phyloP scores from a whole-genome alignment of 2,888 invertebrate species.

The Zaprionus bogoriensis region DNA sequence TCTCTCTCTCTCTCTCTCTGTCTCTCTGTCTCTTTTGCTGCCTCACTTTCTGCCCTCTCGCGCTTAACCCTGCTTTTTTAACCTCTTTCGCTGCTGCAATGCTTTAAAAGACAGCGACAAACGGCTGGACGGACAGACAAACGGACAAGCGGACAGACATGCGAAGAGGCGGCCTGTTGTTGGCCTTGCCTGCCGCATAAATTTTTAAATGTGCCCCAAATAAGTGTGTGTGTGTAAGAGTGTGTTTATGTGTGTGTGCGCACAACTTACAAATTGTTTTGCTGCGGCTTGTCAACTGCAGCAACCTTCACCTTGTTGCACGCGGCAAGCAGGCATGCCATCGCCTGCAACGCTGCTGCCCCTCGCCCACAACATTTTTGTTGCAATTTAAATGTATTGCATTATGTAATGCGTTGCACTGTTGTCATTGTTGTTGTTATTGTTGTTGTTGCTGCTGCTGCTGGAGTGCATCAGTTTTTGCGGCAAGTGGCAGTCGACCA shows the following conservation, averaged over 20 bases:
- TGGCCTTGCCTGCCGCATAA: constrained; percentile 65
- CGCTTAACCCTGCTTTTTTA: constrained; percentile 1
- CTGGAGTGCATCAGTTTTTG: constrained; percentile 33
- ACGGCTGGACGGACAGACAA: constrained; percentile 3
- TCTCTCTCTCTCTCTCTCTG: neutral
- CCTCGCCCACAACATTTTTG: constrained; percentile 20
- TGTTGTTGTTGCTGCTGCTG: neutral
- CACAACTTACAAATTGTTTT: constrained; percentile 38
- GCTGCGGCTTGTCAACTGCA: constrained; percentile 71
- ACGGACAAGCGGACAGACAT: neutral
- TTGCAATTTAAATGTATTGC: constrained; percentile 14
- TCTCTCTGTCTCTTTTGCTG: neutral
- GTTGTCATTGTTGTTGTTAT: neutral
- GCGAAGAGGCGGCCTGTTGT: constrained; percentile 6
- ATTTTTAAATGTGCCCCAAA: constrained; percentile 70
- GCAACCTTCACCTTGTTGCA: constrained; percentile 75
- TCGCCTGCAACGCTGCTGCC: too few relatives aligned
- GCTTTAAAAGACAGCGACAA: constrained; percentile 22
- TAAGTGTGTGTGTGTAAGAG: neutral
- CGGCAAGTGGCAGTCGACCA: constrained; percentile 42
- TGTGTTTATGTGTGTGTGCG: neutral
- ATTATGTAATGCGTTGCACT: constrained; percentile 40
- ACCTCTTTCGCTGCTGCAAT: constrained; percentile 47
- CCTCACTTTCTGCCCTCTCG: neutral
- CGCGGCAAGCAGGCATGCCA: too few relatives aligned